Percentiles rank a stretch among this genome's conserved stretches.
phyloP scores from a whole-genome alignment of 2,113 vertebrate genomes.

The Aplodontia rufa region DNA sequence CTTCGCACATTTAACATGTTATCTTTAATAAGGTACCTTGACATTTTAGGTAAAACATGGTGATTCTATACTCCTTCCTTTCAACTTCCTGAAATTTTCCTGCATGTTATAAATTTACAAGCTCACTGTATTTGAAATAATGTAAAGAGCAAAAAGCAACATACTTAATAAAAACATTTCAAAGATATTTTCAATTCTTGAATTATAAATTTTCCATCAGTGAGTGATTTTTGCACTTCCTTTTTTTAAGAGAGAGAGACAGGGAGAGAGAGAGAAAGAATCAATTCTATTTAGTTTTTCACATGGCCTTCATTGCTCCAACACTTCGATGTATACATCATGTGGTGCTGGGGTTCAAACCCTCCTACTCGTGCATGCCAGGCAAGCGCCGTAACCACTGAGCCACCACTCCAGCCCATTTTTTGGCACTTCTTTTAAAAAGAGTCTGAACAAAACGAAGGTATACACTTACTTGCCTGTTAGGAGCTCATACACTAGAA shows the following conservation, averaged over 20 bases:
- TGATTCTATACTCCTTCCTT: background rate
- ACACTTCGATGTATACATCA: no score
- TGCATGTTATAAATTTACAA: background rate
- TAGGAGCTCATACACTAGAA: slow-evolving; percentile 95
- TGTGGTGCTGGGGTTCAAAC: no score
- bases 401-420: no score
- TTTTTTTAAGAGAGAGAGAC: no score
- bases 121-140: background rate
- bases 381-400: no score
- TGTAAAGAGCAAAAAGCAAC: background rate
- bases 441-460: background rate
- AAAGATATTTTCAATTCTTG: background rate
- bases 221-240: background rate
- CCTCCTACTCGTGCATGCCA: no score
- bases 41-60: background rate
- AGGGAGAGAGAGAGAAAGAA: no score
- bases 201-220: background rate
- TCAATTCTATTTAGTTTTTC: no score
- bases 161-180: background rate
- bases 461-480: slow-evolving; percentile 90
- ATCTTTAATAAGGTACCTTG: background rate
- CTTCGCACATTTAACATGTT: background rate
- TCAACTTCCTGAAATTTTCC: background rate
- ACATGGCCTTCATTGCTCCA: no score
- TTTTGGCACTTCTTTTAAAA: background rate